These are phyloP conservation scores for Prunella strophiata DNA, from an alignment of 2,797 vertebrate species.

Conservation along the genomic window DNA sequence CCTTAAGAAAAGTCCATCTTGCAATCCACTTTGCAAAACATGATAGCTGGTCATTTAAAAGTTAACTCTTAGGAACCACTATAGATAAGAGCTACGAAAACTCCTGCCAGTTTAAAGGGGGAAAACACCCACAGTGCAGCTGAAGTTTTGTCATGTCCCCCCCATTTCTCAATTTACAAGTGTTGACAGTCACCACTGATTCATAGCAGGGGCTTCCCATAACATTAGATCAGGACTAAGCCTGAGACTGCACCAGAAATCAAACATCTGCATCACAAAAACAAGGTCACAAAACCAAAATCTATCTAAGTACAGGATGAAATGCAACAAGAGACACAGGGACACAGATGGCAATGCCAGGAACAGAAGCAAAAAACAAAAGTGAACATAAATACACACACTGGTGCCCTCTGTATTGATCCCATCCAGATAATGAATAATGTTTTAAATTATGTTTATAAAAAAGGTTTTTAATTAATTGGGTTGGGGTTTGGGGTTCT, in stretches of 20 bases:
- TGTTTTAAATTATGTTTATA: neutral
- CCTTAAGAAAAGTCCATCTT: slow-evolving; percentile 38
- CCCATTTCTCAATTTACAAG: neutral
- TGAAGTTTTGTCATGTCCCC: neutral
- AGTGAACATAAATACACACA: neutral
- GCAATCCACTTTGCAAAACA: slow-evolving; percentile 1
- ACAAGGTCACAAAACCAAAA: neutral
- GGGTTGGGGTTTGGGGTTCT: neutral
- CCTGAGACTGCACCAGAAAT: neutral
- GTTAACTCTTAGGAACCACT: neutral
- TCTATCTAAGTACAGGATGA: neutral
- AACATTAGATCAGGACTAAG: neutral
- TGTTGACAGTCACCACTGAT: neutral
- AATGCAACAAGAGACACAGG: neutral
- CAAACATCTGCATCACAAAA: neutral
- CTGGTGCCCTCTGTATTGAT: neutral
- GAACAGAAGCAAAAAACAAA: neutral
- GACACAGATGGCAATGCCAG: neutral
- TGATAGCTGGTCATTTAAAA: neutral
- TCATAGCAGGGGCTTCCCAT: neutral
- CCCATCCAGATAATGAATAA: neutral
- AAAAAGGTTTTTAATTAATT: neutral
- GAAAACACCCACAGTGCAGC: neutral
- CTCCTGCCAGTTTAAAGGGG: neutral
- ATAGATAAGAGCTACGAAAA: neutral